Conservation (phyloP, 2,888 invertebrate species). For the Agrochola lota region DNA sequence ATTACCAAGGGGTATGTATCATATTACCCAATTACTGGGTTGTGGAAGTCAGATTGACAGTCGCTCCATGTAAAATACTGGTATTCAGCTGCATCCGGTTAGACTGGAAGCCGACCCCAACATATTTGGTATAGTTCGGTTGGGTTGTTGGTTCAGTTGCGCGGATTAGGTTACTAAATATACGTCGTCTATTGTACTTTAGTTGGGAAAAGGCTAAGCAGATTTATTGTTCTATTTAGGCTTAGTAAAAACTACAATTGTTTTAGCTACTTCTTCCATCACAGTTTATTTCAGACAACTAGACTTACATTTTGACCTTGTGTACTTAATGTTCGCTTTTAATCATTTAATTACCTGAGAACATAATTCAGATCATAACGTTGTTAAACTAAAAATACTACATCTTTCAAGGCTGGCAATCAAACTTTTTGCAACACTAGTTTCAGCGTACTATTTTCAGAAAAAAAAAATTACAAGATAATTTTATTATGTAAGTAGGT, state of each 20-base stretch:
- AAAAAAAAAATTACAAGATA: not conserved
- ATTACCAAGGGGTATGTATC: too few relatives aligned
- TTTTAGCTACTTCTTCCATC: not conserved
- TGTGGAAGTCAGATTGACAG: too few relatives aligned
- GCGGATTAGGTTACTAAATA: too few relatives aligned
- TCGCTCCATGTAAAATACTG: too few relatives aligned
- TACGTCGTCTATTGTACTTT: too few relatives aligned
- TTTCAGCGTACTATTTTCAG: not conserved
- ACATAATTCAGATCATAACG: slow-evolving; percentile 46
- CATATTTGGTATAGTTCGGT: too few relatives aligned
- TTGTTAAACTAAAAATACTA: slow-evolving; percentile 52
- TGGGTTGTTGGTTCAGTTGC: too few relatives aligned
- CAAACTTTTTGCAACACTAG: slow-evolving; percentile 13
- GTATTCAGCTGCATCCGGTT: too few relatives aligned
- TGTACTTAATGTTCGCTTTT: slow-evolving; percentile 14
- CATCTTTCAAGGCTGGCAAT: slow-evolving; percentile 21
- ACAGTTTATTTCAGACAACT: slow-evolving; percentile 10
- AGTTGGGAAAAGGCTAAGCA: too few relatives aligned
- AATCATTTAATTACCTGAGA: slow-evolving; percentile 31
- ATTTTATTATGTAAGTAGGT: not conserved
- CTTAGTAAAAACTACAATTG: not conserved
- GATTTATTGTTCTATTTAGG: not conserved
- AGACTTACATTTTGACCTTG: slow-evolving; percentile 20
- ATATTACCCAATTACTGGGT: too few relatives aligned
- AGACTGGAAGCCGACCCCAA: too few relatives aligned